Evolutionary conservation across 2,888 invertebrate genomes (phyloP).

Genomic region (Cheiracanthium punctorium): DNA sequence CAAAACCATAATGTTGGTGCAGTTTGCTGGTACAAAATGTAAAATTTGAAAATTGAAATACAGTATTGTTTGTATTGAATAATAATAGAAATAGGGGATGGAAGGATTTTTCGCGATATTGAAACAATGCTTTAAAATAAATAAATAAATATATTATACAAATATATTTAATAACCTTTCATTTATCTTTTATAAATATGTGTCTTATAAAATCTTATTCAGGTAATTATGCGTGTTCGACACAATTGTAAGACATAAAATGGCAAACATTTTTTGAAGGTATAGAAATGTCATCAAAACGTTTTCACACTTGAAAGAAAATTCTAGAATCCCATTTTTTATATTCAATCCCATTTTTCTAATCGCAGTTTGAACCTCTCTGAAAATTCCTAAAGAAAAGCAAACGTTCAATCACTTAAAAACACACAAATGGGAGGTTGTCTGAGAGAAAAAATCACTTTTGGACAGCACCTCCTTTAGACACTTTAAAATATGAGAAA

Average conservation of each 20-base stretch:
- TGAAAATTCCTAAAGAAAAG: not conserved
- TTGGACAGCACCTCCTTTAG: not conserved
- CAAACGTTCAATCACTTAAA: not conserved
- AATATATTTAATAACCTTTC: too few relatives aligned
- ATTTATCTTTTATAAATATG: too few relatives aligned
- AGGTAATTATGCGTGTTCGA: too few relatives aligned
- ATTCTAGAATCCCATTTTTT: not conserved
- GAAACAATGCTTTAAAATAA: too few relatives aligned
- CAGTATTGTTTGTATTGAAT: too few relatives aligned
- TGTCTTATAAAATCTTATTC: too few relatives aligned
- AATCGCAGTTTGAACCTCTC: not conserved
- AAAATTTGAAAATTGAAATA: too few relatives aligned
- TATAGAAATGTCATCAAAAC: not conserved
- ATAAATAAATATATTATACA: too few relatives aligned
- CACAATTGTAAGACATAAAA: not conserved
- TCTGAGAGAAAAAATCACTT: conserved; percentile 1
- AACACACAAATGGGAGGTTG: not conserved
- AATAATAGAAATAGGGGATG: too few relatives aligned
- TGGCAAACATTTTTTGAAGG: not conserved
- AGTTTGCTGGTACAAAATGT: too few relatives aligned
- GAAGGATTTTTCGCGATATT: too few relatives aligned
- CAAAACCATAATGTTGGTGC: too few relatives aligned
- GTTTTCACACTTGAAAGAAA: not conserved
- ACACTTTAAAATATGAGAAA: conserved; percentile 8
- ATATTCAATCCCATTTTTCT: not conserved